Evolutionary conservation across 2,888 invertebrate species (phyloP), one percentile per base, ranked within the genome.

Genomic region (Tetranychus piercei): DNA sequence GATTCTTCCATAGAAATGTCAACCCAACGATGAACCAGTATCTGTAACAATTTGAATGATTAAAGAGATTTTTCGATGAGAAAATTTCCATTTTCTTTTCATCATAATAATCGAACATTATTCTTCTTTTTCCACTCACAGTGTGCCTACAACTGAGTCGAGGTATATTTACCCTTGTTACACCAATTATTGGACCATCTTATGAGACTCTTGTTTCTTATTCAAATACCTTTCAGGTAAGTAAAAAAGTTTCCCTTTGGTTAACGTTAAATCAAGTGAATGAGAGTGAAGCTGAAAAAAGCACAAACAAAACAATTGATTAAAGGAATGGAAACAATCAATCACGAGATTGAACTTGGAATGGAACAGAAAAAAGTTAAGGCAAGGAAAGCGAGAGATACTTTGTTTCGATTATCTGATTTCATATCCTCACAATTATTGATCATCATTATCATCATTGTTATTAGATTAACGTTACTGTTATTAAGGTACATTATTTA

Each of bases 141-240:
- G 93, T 93, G 81, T 93, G 93, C 84, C 90, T 88, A 83, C 92
- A 93, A 83, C 92, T 93, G 83, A 89, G 89, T 72, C 86, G 91
- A 78, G 93, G 93, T 69, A 92, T 94, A 74, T 91, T 88, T 81
- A 89, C 92, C 0, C 90, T 94, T 90, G 84, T 94, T 79, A 93
- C 92, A 9, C 92, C 92, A 11, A 92, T 93, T 70, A 91, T 91
- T 74, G 91, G 93, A 66, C 92, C 92, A 81, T 92, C 92, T n/a
- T 94, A 93, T 82, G 92, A 93, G 84, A 93, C 92, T 6, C 86
- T 94, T 73, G 92, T 93, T 82, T 93, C 93, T 22, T 94, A 93
- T 84, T 91, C 91, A 81, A 93, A 94, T 83, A 92, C 93, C 73
- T 94, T 94, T 82, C 92, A 94, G 55, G 55, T 55, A 84, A 76